Base-by-base conservation (phyloP, 2,888 invertebrate genomes). In the Cordylochernes scorpioides region DNA sequence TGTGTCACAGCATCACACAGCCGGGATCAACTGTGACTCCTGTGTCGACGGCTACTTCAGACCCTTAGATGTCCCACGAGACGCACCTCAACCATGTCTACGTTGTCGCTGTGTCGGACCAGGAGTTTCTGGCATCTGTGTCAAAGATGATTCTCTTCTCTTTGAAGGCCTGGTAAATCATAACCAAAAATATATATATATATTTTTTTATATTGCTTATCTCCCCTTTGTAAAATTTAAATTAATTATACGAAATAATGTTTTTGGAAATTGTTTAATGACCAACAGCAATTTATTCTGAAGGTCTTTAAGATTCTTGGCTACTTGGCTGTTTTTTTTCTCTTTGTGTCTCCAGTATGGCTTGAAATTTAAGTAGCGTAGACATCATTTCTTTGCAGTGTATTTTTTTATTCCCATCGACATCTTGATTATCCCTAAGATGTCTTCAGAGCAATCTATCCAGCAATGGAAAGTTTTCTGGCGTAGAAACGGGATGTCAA, bases 11-110 rank as follows among this genome's bases (percentile, higher is more conserved):
- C 71, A 73, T 44, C 68, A 75, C 47, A 86, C 94, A 1, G 67
- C 70, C 0, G 94, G 94, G 3, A 68, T 77, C 19, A 78, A 94
- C 46, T 97, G 97, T 51, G 88, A 97, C 48, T 63, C 36, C 39
- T 94, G 94, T 52, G 53, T 67, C 29, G 57, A 61, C 1, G 80
- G 82, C 0, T 80, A 65, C 56, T 91, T 68, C 56, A 61, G 78
- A 25, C 68, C 69, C 0, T 45, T 49, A 13, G 67, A 63, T 10
- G 55, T 66, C 4, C 53, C 54, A 28, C 58, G 62, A 1, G 54
- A 65, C 24, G 61, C 66, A 2, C 61, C 43, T 2, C 36, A 36
- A 15, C 71, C 77, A 1, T 82, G 82, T 45, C 40, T 63, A 15
- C 64, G 65, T 3, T 84, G 82, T 48, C 60, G 67, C 40, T 84